Evolutionary conservation across 2,888 invertebrate species (phyloP), one percentile per base, ranked within the genome.

Genomic region (Rhingia campestris): DNA sequence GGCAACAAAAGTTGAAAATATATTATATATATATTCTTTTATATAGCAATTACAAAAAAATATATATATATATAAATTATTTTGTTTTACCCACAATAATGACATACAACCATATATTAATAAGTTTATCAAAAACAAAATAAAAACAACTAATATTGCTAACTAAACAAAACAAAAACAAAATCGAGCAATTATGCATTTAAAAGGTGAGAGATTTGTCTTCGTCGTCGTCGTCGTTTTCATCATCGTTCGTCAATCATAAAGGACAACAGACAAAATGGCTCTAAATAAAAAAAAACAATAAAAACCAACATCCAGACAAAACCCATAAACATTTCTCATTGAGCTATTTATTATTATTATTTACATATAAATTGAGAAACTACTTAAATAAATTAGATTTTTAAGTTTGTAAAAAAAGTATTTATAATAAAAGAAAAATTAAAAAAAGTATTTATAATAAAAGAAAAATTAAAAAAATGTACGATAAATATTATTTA

Each of bases 381-480:
- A 73, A 79, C 72, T 77, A 77, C 54, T 67, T 73, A 49, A 67
- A 49, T 54, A 70, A 67, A 67, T 54, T 67, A 64, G 56, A 66
- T 75, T 75, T 75, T 67, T 81, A 76, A 81, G 75, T 85, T 85
- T 85, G 80, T 81, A 85, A 67, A 81, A n/a, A 79, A 85, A 61
- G 10, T 59, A 80, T 74, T 54, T 74, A 74, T 70, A 70, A 58
- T 59, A 64, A 56, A 49, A 84, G 72, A 81, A 56, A 12, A 53
- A 41, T 10, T 6, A 45, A 22, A 59, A 51, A 76, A 69, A 41
- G 45, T n/a, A n/a, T n/a, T n/a, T n/a, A n/a, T n/a, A 9, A 7
- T 9, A 37, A 56, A 49, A 64, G 39, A 54, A 37, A 72, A 67
- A 53, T 59, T 56, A 49, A 58, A 67, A 64, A 63, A 58, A 72